These are phyloP conservation scores for Thripadectes ignobilis DNA, from an alignment of 2,797 vertebrate genomes.

Conservation along the genomic window DNA sequence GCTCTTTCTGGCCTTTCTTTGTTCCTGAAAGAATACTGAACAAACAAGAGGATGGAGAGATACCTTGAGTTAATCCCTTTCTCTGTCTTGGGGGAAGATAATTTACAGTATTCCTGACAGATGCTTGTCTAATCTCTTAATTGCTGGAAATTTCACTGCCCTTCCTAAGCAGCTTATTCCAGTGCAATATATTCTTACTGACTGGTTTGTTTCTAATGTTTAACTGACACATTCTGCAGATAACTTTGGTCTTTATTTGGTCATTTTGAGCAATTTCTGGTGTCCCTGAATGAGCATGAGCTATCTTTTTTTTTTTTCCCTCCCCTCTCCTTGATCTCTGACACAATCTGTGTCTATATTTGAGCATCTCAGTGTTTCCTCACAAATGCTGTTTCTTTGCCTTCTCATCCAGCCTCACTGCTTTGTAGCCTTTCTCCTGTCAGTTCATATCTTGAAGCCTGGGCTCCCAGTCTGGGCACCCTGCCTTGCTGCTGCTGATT, in stretches of 20 bases:
- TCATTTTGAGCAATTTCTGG: background rate
- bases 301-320: background rate
- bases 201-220: background rate
- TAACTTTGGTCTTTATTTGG: background rate
- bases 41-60: background rate
- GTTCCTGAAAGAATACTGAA: background rate
- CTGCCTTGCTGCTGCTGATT: background rate
- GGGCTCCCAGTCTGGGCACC: too few relatives aligned
- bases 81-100: background rate
- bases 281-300: background rate
- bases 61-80: background rate
- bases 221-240: background rate
- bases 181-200: background rate
- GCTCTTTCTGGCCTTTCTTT: background rate
- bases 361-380: background rate
- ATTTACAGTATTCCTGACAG: background rate
- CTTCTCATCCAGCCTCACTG: background rate
- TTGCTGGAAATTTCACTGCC: background rate
- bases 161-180: background rate
- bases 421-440: background rate
- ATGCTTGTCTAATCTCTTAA: conserved; percentile 36
- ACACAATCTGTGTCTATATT: background rate
- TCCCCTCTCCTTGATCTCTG: background rate
- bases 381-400: background rate
- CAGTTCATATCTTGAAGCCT: background rate